Evolutionary conservation across 2,797 vertebrate genomes (phyloP).

Genomic region (Myripristis jacobus): DNA sequence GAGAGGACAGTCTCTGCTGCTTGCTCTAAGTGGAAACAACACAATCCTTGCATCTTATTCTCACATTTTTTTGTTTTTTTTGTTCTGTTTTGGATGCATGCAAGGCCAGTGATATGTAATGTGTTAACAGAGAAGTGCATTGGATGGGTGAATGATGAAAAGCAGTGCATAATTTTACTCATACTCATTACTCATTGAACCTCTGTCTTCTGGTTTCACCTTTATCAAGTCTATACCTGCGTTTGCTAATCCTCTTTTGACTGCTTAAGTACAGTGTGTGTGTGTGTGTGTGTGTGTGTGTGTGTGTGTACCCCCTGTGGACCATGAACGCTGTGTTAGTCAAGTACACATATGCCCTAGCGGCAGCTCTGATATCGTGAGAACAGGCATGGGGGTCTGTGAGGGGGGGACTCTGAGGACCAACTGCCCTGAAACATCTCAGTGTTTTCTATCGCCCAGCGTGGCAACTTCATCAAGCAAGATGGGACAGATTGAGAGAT

Average conservation of each 20-base stretch:
- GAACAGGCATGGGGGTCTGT: constrained; percentile 50
- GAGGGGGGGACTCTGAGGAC: constrained; percentile 46
- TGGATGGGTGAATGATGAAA: background rate
- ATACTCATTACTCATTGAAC: too few relatives aligned
- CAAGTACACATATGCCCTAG: constrained; percentile 26
- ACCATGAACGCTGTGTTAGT: constrained; percentile 26
- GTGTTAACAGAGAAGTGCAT: too few relatives aligned
- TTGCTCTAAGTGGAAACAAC: background rate
- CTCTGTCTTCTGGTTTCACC: background rate
- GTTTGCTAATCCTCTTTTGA: constrained; percentile 2
- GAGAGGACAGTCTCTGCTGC: background rate
- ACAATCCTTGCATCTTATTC: background rate
- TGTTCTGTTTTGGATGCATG: background rate
- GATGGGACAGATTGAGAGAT: constrained; percentile 57
- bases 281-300: background rate
- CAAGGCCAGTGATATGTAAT: background rate
- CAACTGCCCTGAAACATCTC: constrained; percentile 35
- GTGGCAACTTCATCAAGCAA: constrained; percentile 44
- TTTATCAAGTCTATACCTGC: background rate
- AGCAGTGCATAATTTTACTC: background rate
- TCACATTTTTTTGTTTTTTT: too few relatives aligned
- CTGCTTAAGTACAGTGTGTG: background rate
- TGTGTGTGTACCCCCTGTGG: background rate
- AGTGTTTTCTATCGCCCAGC: constrained; percentile 14
- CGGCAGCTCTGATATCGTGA: constrained; percentile 45